Evolutionary conservation across 2,113 vertebrate genomes (phyloP), one percentile per base, ranked within the genome.

Genomic region (Corapipo altera): DNA sequence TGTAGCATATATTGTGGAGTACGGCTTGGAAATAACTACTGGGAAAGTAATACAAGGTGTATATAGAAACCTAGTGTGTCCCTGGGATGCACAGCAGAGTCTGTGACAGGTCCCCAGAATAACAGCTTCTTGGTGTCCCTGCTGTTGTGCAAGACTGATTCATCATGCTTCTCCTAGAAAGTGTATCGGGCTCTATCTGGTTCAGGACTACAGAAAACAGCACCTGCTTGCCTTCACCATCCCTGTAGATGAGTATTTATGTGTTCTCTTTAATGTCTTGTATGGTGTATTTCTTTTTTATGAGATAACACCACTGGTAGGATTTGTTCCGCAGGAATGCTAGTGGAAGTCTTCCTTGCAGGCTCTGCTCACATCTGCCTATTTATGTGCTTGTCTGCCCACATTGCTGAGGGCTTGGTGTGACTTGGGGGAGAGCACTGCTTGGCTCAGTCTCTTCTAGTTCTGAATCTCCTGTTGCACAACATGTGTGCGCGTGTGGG

Each of bases 401-500:
- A 5, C 1, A 0, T 16, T 77, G 41, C 74, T 61, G 65, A 26
- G 43, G 33, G 19, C 32, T 55, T 54, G 32, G 5, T 65, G 51
- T 51, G 55, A 39, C 59, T 41, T 3, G 7, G 15, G 7, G 18
- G 19, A 37, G 37, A 30, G 7, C 33, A 22, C 35, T 12, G 11
- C 33, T 54, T 0, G 0, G 10, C 65, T 75, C 6, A 0, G 37
- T 46, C 49, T 55, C 67, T 66, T 71, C 51, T 48, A 76, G 19
- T 39, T 82, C 46, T 43, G 55, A 58, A 32, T 64, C 41, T 62
- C 15, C 4, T 17, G 61, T 77, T 78, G 46, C 27, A 14, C 27
- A 20, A 23, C 0, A 0, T 32, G 22, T 30, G 4, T 49, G 39
- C n/a, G 19, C 1, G 0, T 9, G 12, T 3, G 6, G 28, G 27